Evolutionary conservation across 2,797 vertebrate species (phyloP), one percentile per base, ranked within the genome.

Genomic region (Phalloptychus januarius): DNA sequence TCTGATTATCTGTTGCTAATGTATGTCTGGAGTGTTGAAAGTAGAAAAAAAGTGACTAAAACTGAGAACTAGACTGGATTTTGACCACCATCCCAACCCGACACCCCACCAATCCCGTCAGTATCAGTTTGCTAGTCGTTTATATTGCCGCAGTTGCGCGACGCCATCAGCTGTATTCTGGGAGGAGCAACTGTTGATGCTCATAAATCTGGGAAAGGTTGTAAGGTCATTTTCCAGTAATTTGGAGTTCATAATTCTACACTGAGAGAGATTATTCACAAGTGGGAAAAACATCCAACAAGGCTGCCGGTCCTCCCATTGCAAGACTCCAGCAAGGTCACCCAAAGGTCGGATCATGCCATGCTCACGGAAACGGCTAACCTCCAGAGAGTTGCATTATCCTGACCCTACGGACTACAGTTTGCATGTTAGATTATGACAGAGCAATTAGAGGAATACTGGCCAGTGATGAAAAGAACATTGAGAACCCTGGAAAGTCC

Each of bases 171-270:
- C 23, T n/a, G 23, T 45, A 31, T 61, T 33, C 38, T 31, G 5
- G 2, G 25, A 42, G 36, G 25, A 65, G 58, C 13, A 36, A 5
- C 10, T 11, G 4, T 52, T 69, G 61, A 23, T 67, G 5, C 46
- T 28, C 45, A 40, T 31, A 52, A 67, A 69, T 76, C 46, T 70
- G 75, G 75, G 25, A 69, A 42, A n/a, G n/a, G 45, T 67, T 70
- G 7, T 31, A 33, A 38, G 40, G n/a, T 40, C n/a, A 25, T 33
- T 61, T 38, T n/a, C 23, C 33, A 67, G 42, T 23, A 33, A 67
- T 50, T 18, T 76, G 61, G 11, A 50, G 13, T 6, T 20, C 33
- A 73, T 40, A 13, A 54, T 54, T 40, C 10, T 38, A 36, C 48
- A 54, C 2, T 54, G 72, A 38, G 31, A 45, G 15, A 54, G 28